Evolutionary conservation across 2,113 vertebrate genomes (phyloP), one percentile per base, ranked within the genome.

Genomic region (Gasterosteus aculeatus): DNA sequence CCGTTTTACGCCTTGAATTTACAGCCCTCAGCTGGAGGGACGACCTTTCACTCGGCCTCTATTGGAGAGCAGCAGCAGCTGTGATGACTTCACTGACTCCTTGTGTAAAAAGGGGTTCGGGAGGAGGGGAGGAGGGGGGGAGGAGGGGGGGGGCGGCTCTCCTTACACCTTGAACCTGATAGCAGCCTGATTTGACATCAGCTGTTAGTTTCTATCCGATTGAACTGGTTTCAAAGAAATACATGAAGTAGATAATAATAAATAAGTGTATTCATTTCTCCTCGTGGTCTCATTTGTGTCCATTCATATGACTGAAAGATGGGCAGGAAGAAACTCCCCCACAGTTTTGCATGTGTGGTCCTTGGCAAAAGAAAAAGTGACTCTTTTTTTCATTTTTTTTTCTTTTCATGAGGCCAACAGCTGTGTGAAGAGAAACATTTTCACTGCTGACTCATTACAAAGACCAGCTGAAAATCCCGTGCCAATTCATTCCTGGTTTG

Each of bases 11-110:
- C 89, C 84, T 80, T 89, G 85, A 64, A 93, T 94, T 92, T 93
- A 94, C 84, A 54, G 81, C 81, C 69, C 89, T 90, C 93, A 93
- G 92, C 92, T 93, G 92, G 89, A 84, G 85, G 78, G 87, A 58
- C 77, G 81, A 83, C 89, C 85, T 89, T 91, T 89, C 82, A 74
- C 81, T 85, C 77, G 19, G 72, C 80, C 80, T 79, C 74, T 78
- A 38, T 72, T 63, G 88, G 78, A 83, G 73, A 82, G 81, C 65
- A 12, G 31, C 72, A 51, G 89, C 92, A 92, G 92, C 92, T 92
- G 91, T 77, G 81, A 81, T 82, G 77, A 84, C 89, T 88, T 90
- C 83, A 89, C 84, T 77, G 89, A 66, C 72, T 82, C 81, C 84
- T 83, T 12, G 47, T 84, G 74, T 70, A 80, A 74, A 81, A 80